Evolutionary conservation across 2,888 invertebrate species (phyloP).

Genomic region (Phyto melanocephala): DNA sequence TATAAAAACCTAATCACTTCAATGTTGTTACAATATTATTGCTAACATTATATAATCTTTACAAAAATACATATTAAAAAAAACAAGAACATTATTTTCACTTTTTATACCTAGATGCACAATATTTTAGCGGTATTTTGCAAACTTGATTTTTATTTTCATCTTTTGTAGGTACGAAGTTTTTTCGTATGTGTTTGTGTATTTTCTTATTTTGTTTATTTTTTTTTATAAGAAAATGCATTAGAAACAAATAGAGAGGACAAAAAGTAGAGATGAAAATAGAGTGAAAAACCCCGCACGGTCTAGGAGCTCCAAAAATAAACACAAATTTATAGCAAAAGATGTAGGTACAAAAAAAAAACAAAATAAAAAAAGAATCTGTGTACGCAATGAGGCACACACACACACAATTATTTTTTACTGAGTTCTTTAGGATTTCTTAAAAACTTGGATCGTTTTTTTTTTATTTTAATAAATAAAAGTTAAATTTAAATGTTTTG

Average conservation of each 20-base stretch:
- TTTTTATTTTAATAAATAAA: too few species aligned
- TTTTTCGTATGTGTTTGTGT: background rate
- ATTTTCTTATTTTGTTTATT: constrained; percentile 4
- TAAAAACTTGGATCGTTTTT: background rate
- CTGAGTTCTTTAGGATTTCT: background rate
- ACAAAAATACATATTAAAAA: background rate
- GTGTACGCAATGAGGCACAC: constrained; percentile 9
- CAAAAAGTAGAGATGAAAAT: constrained; percentile 32
- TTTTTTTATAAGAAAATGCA: constrained; percentile 26
- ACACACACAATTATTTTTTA: constrained; percentile 1
- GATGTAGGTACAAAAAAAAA: constrained; percentile 29
- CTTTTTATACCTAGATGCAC: too few species aligned
- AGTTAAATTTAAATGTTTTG: background rate
- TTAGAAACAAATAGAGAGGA: background rate
- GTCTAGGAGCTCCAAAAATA: constrained; percentile 63
- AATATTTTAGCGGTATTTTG: constrained; percentile 31
- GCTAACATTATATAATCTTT: constrained; percentile 22
- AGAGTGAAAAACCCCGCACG: constrained; percentile 51
- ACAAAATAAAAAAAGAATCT: constrained; percentile 21
- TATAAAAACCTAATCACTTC: too few species aligned
- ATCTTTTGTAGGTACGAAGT: background rate
- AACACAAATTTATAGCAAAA: constrained; percentile 50
- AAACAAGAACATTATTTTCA: background rate
- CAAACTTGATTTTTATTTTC: constrained; percentile 11
- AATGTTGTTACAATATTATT: background rate